These are phyloP conservation scores for Sarcophaga caerulescens DNA, from an alignment of 2,888 invertebrate species.

Conservation along the genomic window DNA sequence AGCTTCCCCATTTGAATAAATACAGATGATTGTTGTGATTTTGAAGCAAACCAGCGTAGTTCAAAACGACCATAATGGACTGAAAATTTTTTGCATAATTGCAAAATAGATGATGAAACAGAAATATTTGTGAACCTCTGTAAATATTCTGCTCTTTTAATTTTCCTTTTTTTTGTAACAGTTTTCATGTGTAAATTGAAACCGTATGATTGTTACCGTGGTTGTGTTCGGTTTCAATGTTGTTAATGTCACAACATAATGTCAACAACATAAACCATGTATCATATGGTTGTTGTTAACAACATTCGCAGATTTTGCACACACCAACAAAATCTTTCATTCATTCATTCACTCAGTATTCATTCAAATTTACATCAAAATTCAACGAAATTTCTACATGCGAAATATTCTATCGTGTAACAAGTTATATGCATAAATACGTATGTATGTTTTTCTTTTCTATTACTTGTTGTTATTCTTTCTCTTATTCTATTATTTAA, in stretches of 20 bases:
- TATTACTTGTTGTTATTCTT: background rate
- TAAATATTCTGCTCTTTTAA: background rate
- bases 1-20: too few relatives aligned
- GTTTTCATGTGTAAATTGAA: constrained; percentile 31
- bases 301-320: constrained; percentile 9
- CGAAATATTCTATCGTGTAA: background rate
- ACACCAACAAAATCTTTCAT: background rate
- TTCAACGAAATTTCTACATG: constrained; percentile 9
- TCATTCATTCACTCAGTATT: background rate
- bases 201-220: constrained; percentile 12
- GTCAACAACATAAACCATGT: constrained; percentile 62
- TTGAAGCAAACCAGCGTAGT: too few relatives aligned
- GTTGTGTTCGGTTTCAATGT: constrained; percentile 41
- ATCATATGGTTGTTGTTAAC: constrained; percentile 54
- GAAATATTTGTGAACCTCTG: background rate
- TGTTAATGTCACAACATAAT: constrained; percentile 61
- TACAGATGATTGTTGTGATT: too few relatives aligned
- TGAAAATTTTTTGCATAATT: too few relatives aligned
- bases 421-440: background rate
- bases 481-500: constrained; percentile 15
- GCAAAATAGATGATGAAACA: background rate
- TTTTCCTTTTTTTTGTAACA: background rate
- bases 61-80: too few relatives aligned
- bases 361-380: background rate
- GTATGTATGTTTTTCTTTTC: background rate